Base-by-base conservation (phyloP, 2,113 vertebrate genomes). In the Monopterus albus region DNA sequence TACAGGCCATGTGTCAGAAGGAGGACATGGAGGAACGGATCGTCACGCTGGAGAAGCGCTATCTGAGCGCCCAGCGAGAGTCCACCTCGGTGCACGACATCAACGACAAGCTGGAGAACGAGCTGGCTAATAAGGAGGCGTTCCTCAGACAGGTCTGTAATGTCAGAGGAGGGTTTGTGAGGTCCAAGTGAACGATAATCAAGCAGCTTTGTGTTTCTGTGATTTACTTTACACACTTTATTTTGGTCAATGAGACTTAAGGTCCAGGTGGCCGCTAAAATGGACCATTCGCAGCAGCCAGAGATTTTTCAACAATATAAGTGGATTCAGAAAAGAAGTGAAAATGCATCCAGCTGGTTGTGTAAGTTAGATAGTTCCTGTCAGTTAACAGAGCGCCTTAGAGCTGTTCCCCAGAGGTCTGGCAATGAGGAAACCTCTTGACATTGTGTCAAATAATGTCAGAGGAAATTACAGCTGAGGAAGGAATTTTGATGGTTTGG, bases 11-110 rank as follows among this genome's bases (percentile, higher is more conserved):
- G 96, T 98, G 97, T 75, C 98, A 99, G 89, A 99, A 99, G 84
- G 98, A 99, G 82, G 98, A 99, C 78, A 99, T 99, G 98, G 98
- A 99, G 91, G 97, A 99, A 85, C 94, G 98, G 58, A 99, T 99
- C 64, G 98, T 98, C 0, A 99, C 98, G 0, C 89, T 99, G 78
- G 98, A 99, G 83, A 99, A 99, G 85, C 96, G 98, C 75, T 99
- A 99, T 92, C 96, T 99, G 88, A 98, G 96, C 88, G 97, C 95
- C 75, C 98, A 99, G 87, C 94, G 98, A 67, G 98, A 99, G 94
- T 96, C 98, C 88, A 99, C 98, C 49, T 98, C 98, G 18, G 96
- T 99, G 67, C 98, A 99, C 13, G 98, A 99, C 92, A 98, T 99
- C 95, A 99, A 97, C 0, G 98, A 99, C 87, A 99, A 99, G 55